These are phyloP conservation scores for Himalopsyche kuldschensis DNA, from an alignment of 2,888 invertebrate genomes.

Conservation along the genomic window DNA sequence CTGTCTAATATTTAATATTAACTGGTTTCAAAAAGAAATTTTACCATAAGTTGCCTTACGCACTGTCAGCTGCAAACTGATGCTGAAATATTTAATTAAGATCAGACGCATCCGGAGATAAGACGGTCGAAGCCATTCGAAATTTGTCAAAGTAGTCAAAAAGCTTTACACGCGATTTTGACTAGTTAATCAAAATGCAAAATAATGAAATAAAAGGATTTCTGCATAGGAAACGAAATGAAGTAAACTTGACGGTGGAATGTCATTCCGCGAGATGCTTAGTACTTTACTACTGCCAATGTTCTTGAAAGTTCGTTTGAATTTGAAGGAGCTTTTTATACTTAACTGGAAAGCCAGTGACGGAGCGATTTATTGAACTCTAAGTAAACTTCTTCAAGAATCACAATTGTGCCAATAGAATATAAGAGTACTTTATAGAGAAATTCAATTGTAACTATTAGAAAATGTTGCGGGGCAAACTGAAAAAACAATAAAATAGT, in stretches of 20 bases:
- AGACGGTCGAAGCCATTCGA: background rate
- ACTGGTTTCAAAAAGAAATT: too few relatives aligned
- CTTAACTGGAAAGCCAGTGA: background rate
- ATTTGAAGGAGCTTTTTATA: background rate
- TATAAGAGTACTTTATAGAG: too few relatives aligned
- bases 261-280: background rate
- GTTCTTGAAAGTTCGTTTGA: background rate
- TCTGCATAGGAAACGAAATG: background rate
- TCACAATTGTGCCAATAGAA: too few relatives aligned
- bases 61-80: background rate
- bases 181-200: background rate
- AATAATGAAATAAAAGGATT: background rate
- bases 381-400: too few relatives aligned
- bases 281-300: background rate
- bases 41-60: too few relatives aligned
- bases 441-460: too few relatives aligned
- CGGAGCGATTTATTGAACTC: background rate
- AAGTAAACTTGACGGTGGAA: background rate
- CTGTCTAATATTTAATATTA: too few relatives aligned
- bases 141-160: background rate
- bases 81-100: background rate
- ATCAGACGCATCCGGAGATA: background rate
- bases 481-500: too few relatives aligned
- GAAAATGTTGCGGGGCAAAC: too few relatives aligned
- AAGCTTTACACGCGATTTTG: background rate